phyloP scores from a whole-genome alignment of 2,113 vertebrate species.

The Leucoraja erinaceus region DNA sequence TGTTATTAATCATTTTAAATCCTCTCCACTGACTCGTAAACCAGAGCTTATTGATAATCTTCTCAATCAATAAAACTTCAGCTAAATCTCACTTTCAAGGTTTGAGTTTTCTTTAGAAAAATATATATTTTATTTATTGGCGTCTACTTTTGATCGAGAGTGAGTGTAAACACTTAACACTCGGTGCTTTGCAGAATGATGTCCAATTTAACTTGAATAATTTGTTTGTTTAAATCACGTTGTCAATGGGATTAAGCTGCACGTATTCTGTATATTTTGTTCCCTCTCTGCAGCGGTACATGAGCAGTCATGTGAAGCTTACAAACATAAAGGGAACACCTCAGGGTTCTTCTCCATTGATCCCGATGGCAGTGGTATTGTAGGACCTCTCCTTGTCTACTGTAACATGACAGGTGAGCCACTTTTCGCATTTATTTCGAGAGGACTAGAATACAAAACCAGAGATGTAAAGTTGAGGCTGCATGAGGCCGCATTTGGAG shows the following conservation, averaged over 20 bases:
- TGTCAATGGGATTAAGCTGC: not conserved
- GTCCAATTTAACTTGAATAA: not conserved
- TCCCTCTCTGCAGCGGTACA: slow-evolving; percentile 65
- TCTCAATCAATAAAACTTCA: not conserved
- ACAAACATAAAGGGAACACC: slow-evolving; percentile 82
- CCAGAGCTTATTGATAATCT: not conserved
- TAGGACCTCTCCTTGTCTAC: slow-evolving; percentile 75
- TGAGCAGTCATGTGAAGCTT: slow-evolving; percentile 87
- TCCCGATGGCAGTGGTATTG: slow-evolving; percentile 82
- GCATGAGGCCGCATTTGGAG: no score
- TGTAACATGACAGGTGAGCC: slow-evolving; percentile 92
- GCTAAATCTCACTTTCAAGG: no score
- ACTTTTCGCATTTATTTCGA: not conserved
- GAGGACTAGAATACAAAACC: no score
- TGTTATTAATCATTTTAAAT: not conserved
- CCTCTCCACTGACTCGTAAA: not conserved
- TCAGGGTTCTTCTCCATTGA: slow-evolving; percentile 83
- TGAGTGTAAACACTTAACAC: not conserved
- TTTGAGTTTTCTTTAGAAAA: not conserved
- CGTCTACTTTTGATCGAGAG: not conserved
- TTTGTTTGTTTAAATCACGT: not conserved
- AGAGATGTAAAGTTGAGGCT: no score
- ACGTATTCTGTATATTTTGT: not conserved
- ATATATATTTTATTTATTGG: not conserved
- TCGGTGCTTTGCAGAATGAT: not conserved